Evolutionary conservation across 2,113 vertebrate genomes (phyloP).

Genomic region (Conger conger): DNA sequence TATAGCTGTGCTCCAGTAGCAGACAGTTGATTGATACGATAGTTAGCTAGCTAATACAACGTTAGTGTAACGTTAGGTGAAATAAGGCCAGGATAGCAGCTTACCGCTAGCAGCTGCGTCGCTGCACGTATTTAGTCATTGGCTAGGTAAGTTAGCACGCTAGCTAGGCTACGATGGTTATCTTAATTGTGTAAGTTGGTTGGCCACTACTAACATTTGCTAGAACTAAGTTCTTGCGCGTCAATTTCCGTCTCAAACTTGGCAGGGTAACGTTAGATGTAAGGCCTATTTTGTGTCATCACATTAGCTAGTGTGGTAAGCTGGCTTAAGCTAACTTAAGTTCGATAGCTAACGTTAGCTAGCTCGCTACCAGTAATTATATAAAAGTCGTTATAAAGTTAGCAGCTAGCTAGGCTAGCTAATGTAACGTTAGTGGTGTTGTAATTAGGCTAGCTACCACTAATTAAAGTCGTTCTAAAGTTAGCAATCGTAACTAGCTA

Average conservation of each 20-base stretch:
- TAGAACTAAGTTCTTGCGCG: background rate
- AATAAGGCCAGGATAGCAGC: background rate
- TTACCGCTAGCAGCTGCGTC: background rate
- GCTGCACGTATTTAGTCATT: background rate
- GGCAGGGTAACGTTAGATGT: background rate
- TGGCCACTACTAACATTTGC: no score
- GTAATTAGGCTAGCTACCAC: no score
- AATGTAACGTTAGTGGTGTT: no score
- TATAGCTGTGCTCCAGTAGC: background rate
- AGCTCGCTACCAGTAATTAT: no score
- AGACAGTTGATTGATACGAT: background rate
- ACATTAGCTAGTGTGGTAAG: background rate
- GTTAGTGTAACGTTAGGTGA: background rate
- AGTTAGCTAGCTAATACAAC: background rate
- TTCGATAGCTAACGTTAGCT: no score
- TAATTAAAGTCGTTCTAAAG: no score
- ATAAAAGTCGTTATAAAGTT: no score
- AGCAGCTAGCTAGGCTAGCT: background rate
- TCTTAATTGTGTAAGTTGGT: no score
- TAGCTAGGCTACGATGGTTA: background rate
- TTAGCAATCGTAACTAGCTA: no score
- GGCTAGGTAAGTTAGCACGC: no score
- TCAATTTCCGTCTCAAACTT: background rate
- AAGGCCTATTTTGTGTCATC: background rate
- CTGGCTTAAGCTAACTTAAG: background rate